Base-by-base conservation (phyloP, 2,888 invertebrate genomes). In the Pachymerium ferrugineum region DNA sequence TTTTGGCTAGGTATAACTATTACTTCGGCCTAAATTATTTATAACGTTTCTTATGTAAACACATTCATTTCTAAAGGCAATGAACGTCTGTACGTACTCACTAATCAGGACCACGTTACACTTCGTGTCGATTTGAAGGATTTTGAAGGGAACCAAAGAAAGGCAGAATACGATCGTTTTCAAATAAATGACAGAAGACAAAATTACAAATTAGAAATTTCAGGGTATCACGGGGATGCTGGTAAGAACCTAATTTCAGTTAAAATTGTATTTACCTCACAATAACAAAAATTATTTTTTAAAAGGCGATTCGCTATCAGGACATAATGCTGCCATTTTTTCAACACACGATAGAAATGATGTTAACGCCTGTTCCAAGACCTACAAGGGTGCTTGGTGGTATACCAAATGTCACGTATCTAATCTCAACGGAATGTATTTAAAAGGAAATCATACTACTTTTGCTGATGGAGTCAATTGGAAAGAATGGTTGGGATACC, bases 131-230 rank as follows among this genome's bases (percentile, higher is more conserved):
- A 88, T 75, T 79, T 90, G 79, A 86, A 88, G 78, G 88, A 89
- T 74, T 86, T 87, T 74, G 81, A 86, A 1, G 85, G 86, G 0
- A 84, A 85, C 73, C 86, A 84, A 42, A 86, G 86, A 0, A 84
- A 81, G 69, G 89, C 90, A 0, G 84, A 83, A 0, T 90, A 89
- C 80, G 85, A 85, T 0, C 85, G 87, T 2, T 90, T 90, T 79
- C 88, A 88, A 0, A 84, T 90, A 62, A 88, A 88, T 3, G 85
- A 87, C 0, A 89, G 89, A 80, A 82, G 84, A 31, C 89, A 89
- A 76, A 86, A 86, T 0, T 90, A 87, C 79, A 83, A 88, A 12
- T 83, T 90, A 71, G 88, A 87, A 77, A 84, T 90, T 1, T 89
- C 88, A 3, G 84, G 84, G 12, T 89, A 85, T 76, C 83, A 83